Conservation (phyloP, 1,140 invertebrate genomes). For the Ceratina japonica region DNA sequence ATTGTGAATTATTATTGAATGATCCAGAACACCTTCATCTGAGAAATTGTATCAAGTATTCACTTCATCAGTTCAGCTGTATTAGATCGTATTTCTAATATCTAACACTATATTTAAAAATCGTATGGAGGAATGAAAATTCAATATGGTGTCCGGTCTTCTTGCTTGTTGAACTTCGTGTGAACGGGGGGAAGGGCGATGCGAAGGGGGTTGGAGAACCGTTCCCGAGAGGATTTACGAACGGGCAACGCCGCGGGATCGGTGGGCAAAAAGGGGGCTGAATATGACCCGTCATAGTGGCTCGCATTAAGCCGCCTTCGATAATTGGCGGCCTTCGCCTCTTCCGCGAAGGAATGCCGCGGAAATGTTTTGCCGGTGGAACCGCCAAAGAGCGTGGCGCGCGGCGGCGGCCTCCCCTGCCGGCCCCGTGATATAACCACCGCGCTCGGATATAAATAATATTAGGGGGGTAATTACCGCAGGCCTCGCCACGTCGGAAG, state of each 20-base stretch:
- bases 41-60: no score
- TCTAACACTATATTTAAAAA: no score
- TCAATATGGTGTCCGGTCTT: no score
- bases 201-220: conserved; percentile 2
- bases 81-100: no score
- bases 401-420: background rate
- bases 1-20: no score
- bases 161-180: background rate
- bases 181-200: background rate
- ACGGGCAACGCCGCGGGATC: conserved; percentile 48
- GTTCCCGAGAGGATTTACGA: conserved; percentile 48
- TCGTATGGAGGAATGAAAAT: no score
- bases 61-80: no score
- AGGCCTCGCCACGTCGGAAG: background rate
- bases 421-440: conserved; percentile 28
- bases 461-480: conserved; percentile 35
- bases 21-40: no score
- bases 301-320: conserved; percentile 72
- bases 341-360: conserved; percentile 75
- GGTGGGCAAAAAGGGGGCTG: conserved; percentile 58
- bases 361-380: conserved; percentile 59
- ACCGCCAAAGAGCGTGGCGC: conserved; percentile 45
- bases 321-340: conserved; percentile 77
- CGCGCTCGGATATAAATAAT: conserved; percentile 39
- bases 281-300: conserved; percentile 70